Percentiles rank a stretch among this genome's conserved stretches.
Conservation (phyloP, 2,113 vertebrate species). For the Otis tarda region DNA sequence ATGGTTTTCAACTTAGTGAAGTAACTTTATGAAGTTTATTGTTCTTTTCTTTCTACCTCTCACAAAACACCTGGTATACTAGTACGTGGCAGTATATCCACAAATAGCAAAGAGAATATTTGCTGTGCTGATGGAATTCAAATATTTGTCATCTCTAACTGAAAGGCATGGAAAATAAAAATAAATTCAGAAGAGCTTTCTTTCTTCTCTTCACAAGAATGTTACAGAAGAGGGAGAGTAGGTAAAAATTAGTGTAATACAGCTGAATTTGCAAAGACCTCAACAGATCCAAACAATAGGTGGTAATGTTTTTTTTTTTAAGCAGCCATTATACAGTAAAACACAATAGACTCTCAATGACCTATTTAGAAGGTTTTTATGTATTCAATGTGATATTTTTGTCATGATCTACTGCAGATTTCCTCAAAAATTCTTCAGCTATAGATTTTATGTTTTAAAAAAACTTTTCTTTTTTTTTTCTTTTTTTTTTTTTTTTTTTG, state of each 20-base stretch:
- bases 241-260: background rate
- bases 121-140: background rate
- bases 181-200: background rate
- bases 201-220: background rate
- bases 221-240: background rate
- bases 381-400: background rate
- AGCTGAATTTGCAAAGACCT: background rate
- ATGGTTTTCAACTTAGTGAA: background rate
- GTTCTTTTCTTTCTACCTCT: background rate
- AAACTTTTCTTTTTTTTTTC: background rate
- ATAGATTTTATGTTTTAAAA: background rate
- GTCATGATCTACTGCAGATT: background rate
- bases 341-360: background rate
- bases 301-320: background rate
- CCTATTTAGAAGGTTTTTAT: background rate
- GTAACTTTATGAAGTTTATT: background rate
- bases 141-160: background rate
- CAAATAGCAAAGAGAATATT: background rate
- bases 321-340: background rate
- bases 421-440: background rate
- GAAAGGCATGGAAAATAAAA: background rate
- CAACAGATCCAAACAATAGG: background rate
- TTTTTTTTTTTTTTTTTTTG: background rate
- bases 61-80: background rate
- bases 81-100: background rate